A percentile compares a stretch with the other conserved stretches of the same genome.
These are phyloP conservation scores for Pachypsylla venusta DNA, from an alignment of 1,140 invertebrate species.

Conservation along the genomic window DNA sequence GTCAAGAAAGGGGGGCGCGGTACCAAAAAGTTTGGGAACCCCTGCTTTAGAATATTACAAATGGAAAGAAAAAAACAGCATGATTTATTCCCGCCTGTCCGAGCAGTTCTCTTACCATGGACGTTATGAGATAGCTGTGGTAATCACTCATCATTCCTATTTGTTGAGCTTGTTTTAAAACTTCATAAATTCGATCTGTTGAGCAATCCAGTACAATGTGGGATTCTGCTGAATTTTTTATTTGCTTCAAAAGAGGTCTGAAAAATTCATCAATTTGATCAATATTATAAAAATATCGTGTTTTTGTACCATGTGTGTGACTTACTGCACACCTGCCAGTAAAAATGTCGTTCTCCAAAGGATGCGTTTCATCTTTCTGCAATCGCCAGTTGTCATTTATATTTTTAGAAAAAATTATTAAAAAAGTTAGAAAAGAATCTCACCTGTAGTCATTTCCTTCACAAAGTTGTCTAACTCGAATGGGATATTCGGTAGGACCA, in stretches of 20 bases:
- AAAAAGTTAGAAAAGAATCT: no score
- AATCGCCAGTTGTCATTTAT: no score
- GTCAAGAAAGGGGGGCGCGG: no score
- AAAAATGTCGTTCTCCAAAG: no score
- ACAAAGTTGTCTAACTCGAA: conserved; percentile 60
- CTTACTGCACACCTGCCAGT: conserved; percentile 14
- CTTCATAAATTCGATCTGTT: conserved; percentile 63
- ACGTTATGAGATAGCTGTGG: conserved; percentile 81
- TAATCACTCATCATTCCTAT: conserved; percentile 91
- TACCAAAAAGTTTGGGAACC: no score
- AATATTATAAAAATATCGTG: conserved; percentile 6
- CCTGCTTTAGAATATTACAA: no score
- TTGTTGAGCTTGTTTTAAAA: conserved; percentile 83
- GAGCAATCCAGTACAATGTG: conserved; percentile 85
- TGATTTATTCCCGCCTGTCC: no score
- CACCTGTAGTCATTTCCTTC: conserved; percentile 62
- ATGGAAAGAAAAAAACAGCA: no score
- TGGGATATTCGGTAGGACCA: conserved; percentile 62
- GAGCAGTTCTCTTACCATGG: conserved; percentile 65
- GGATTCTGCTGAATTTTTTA: conserved; percentile 75
- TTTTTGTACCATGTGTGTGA: neutral
- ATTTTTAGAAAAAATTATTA: no score
- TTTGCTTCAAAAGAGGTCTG: conserved; percentile 76
- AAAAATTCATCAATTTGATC: conserved; percentile 28
- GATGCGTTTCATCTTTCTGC: no score